These are phyloP conservation scores for Linnaemya vulpina DNA, from an alignment of 2,888 invertebrate species.

Conservation along the genomic window DNA sequence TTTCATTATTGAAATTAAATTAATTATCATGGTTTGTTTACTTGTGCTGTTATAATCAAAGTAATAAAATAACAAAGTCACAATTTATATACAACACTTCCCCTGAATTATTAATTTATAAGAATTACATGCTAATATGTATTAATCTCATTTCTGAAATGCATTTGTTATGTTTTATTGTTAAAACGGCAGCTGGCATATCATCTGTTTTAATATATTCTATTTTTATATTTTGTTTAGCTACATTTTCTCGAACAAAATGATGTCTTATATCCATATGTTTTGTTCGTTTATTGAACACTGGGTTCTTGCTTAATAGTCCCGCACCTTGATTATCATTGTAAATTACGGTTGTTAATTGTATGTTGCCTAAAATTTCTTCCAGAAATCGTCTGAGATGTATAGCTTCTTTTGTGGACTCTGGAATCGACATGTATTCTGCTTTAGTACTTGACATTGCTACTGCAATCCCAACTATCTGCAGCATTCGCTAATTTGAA, in stretches of 20 bases:
- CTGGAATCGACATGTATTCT: no score
- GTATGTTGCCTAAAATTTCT: no score
- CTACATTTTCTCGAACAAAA: neutral
- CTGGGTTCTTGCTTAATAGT: constrained; percentile 4
- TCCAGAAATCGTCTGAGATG: no score
- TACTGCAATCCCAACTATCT: constrained; percentile 11
- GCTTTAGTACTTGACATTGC: no score
- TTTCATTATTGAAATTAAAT: no score
- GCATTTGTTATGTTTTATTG: no score
- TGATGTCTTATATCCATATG: constrained; percentile 8
- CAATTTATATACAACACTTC: neutral
- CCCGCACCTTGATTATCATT: no score
- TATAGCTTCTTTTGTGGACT: no score
- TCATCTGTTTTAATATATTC: neutral
- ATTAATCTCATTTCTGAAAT: no score
- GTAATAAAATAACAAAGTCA: no score
- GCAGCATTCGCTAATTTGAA: constrained; percentile 7
- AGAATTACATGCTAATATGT: neutral
- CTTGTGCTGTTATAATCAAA: no score
- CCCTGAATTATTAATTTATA: constrained; percentile 3
- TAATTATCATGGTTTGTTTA: no score
- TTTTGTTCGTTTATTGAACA: neutral
- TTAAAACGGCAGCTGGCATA: constrained; percentile 8
- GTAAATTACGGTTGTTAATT: neutral
- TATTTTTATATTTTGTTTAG: neutral